These are phyloP conservation scores for Beroe ovata DNA, from an alignment of 37 sponge, comb jelly and placozoan genomes.

Conservation along the genomic window DNA sequence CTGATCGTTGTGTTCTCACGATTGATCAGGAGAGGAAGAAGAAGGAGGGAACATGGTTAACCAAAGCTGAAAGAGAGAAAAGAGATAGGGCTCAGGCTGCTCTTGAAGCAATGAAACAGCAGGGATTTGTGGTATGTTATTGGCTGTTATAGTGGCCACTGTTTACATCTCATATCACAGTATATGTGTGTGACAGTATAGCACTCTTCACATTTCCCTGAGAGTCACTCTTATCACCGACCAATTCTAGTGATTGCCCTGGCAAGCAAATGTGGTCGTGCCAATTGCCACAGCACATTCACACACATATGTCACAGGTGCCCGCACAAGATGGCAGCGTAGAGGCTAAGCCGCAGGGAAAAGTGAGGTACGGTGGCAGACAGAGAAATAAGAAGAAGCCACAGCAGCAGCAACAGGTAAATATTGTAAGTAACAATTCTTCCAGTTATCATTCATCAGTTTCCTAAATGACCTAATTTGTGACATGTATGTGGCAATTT, in stretches of 20 bases:
- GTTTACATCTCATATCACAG: too few species aligned
- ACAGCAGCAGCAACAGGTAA: slow-evolving; percentile 48
- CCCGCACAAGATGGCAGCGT: background rate
- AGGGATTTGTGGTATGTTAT: slow-evolving; percentile 71
- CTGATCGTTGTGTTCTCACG: too few species aligned
- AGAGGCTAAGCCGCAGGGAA: slow-evolving; percentile 20
- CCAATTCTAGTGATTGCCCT: too few species aligned
- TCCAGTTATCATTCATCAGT: too few species aligned
- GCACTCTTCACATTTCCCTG: too few species aligned
- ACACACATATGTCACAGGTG: slow-evolving; percentile 27
- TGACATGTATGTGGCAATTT: too few species aligned
- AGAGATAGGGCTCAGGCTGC: slow-evolving; percentile 70
- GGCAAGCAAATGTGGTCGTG: too few species aligned
- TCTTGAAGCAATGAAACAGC: slow-evolving; percentile 73
- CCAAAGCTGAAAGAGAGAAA: slow-evolving; percentile 81
- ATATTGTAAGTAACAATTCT: background rate
- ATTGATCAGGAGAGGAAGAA: slow-evolving; percentile 72
- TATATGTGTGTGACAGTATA: too few species aligned
- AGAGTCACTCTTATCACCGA: too few species aligned
- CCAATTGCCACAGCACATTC: too few species aligned
- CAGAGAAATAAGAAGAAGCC: slow-evolving; percentile 50
- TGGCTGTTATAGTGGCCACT: too few species aligned
- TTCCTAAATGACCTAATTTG: too few species aligned
- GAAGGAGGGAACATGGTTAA: slow-evolving; percentile 86
- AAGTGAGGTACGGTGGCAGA: slow-evolving; percentile 56